Evolutionary conservation across 2,888 invertebrate genomes (phyloP).

Genomic region (Empis livida): DNA sequence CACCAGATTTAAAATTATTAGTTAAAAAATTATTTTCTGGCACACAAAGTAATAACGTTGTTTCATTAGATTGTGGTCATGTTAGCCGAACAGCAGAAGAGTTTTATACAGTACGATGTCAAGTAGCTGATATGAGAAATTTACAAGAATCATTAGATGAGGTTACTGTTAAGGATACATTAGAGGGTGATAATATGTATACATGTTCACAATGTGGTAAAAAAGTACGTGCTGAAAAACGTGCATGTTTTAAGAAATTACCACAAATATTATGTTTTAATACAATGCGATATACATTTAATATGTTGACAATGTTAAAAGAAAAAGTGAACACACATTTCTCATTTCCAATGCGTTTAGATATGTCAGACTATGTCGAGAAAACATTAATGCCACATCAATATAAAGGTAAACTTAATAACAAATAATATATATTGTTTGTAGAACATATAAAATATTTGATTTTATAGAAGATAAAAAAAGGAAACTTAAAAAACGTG

Average conservation of each 20-base stretch:
- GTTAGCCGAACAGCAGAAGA: slow-evolving; percentile 90
- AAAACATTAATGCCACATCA: slow-evolving; percentile 84
- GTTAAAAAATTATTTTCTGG: slow-evolving; percentile 89
- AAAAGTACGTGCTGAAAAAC: slow-evolving; percentile 89
- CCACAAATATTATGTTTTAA: slow-evolving; percentile 91
- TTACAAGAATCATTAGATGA: slow-evolving; percentile 89
- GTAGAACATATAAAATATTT: background rate
- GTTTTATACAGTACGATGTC: slow-evolving; percentile 92
- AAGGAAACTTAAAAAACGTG: slow-evolving; percentile 29
- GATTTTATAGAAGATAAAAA: slow-evolving; percentile 44
- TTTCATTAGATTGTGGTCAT: slow-evolving; percentile 89
- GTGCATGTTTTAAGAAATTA: slow-evolving; percentile 86
- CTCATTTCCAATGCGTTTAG: slow-evolving; percentile 83
- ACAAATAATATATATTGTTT: background rate
- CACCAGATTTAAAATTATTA: slow-evolving; percentile 72
- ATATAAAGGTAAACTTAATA: slow-evolving; percentile 48
- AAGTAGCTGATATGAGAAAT: slow-evolving; percentile 93
- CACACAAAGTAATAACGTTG: slow-evolving; percentile 88
- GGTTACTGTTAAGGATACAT: slow-evolving; percentile 92
- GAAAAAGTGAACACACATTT: slow-evolving; percentile 97
- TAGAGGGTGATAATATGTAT: slow-evolving; percentile 97
- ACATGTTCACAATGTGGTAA: slow-evolving; percentile 91
- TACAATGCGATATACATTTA: slow-evolving; percentile 94
- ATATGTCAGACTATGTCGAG: slow-evolving; percentile 92
- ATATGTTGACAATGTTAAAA: slow-evolving; percentile 94